Conservation (phyloP, 2,888 invertebrate genomes). For the Adelognathus sp. region DNA sequence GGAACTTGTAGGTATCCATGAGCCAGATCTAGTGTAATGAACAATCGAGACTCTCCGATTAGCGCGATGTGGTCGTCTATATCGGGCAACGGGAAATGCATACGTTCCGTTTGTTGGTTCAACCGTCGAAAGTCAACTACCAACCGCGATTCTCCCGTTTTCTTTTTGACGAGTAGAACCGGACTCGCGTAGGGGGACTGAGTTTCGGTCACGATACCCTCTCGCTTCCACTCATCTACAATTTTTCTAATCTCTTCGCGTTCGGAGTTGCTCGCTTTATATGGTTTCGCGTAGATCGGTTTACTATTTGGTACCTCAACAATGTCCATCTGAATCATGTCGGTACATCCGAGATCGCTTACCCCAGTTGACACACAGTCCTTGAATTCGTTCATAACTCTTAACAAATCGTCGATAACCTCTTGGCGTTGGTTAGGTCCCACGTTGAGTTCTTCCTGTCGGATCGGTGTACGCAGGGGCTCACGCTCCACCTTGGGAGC, state of each 20-base stretch:
- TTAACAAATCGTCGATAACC: conserved; percentile 19
- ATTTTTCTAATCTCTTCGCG: conserved; percentile 40
- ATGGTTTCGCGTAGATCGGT: conserved; percentile 27
- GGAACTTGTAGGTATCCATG: conserved; percentile 73
- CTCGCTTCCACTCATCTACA: conserved; percentile 49
- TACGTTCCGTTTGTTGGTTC: conserved; percentile 33
- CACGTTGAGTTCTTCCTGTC: conserved; percentile 2
- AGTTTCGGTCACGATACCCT: conserved; percentile 41
- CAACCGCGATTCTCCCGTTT: conserved; percentile 29
- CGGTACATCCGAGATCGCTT: conserved; percentile 32
- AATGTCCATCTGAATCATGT: conserved; percentile 35
- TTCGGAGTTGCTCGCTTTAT: conserved; percentile 39
- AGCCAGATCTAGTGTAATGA: conserved; percentile 67
- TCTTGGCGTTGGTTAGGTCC: conserved; percentile 1
- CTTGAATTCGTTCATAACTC: conserved; percentile 19
- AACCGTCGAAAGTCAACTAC: conserved; percentile 47
- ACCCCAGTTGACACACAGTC: conserved; percentile 7
- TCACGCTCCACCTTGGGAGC: neutral
- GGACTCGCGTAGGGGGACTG: conserved; percentile 49
- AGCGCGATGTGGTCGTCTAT: conserved; percentile 39
- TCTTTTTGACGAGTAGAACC: conserved; percentile 25
- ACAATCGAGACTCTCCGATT: neutral
- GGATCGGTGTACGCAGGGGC: neutral
- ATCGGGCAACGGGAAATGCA: conserved; percentile 56
- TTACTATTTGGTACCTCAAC: conserved; percentile 15